phyloP scores from a whole-genome alignment of 2,113 vertebrate species.

The Panurus biarmicus region DNA sequence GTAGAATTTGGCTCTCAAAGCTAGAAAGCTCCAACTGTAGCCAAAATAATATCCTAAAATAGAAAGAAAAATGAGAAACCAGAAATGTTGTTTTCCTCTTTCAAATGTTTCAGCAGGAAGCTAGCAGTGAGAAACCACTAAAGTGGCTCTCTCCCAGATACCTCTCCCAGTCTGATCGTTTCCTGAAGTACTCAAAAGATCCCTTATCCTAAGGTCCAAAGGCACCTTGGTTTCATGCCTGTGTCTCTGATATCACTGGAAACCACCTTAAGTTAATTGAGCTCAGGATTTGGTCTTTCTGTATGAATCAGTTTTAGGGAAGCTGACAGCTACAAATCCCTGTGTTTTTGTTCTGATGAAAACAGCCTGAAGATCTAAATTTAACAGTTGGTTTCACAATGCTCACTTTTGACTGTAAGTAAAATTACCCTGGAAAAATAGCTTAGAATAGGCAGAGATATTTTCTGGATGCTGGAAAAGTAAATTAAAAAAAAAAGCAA shows the following conservation, averaged over 20 bases:
- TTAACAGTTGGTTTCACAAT: slow-evolving; percentile 56
- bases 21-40: slow-evolving; percentile 48
- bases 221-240: neutral
- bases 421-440: slow-evolving; percentile 33
- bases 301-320: slow-evolving; percentile 22
- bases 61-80: slow-evolving; percentile 58
- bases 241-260: neutral
- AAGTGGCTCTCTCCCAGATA: neutral
- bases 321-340: slow-evolving; percentile 34
- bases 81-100: slow-evolving; percentile 56
- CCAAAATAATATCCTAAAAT: slow-evolving; percentile 58
- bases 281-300: neutral
- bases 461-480: neutral
- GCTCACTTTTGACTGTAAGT: slow-evolving; percentile 36
- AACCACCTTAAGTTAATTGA: neutral
- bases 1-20: slow-evolving; percentile 30
- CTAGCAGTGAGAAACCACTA: neutral
- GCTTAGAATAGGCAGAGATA: neutral
- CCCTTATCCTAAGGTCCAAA: neutral
- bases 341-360: slow-evolving; percentile 43
- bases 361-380: slow-evolving; percentile 49
- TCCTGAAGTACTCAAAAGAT: neutral
- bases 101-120: slow-evolving; percentile 31
- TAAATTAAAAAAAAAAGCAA: neutral
- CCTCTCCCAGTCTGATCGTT: neutral